Conservation (phyloP, 2,113 vertebrate genomes). For the Sebastes schlegelii region DNA sequence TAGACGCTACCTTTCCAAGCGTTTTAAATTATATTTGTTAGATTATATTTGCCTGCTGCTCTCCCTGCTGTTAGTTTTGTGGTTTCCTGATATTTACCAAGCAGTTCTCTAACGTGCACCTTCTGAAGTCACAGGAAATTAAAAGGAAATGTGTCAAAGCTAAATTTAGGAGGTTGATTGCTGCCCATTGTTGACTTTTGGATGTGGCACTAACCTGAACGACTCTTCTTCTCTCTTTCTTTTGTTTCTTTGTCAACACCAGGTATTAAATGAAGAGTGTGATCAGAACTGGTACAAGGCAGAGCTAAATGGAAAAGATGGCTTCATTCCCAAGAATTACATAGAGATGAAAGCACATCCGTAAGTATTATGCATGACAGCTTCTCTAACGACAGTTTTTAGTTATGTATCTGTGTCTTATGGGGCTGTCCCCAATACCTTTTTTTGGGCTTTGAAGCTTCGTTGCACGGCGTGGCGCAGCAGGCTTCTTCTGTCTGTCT, state of each 20-base stretch:
- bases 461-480: too few species aligned
- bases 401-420: not conserved
- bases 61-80: constrained; percentile 5
- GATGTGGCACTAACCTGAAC: constrained; percentile 6
- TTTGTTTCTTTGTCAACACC: constrained; percentile 37
- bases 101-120: not conserved
- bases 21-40: not conserved
- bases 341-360: constrained; percentile 99
- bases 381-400: not conserved
- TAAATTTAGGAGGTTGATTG: constrained; percentile 8
- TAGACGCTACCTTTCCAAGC: not conserved
- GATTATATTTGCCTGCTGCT: constrained; percentile 2
- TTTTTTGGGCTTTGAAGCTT: too few species aligned
- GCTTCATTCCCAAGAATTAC: constrained; percentile 99
- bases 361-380: constrained; percentile 85
- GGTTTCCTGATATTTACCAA: constrained; percentile 32
- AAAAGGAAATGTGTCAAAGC: constrained; percentile 19
- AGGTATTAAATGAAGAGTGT: constrained; percentile 98
- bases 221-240: not conserved
- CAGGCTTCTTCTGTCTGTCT: too few species aligned
- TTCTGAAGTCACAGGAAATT: constrained; percentile 43
- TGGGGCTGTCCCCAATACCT: too few species aligned
- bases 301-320: constrained; percentile 96
- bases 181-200: constrained; percentile 29
- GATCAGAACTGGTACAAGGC: constrained; percentile 94